Evolutionary conservation across 53 echinoderm and acorn worm species (phyloP), one percentile per base, ranked within the genome.

Genomic region (Glandiceps talaboti): DNA sequence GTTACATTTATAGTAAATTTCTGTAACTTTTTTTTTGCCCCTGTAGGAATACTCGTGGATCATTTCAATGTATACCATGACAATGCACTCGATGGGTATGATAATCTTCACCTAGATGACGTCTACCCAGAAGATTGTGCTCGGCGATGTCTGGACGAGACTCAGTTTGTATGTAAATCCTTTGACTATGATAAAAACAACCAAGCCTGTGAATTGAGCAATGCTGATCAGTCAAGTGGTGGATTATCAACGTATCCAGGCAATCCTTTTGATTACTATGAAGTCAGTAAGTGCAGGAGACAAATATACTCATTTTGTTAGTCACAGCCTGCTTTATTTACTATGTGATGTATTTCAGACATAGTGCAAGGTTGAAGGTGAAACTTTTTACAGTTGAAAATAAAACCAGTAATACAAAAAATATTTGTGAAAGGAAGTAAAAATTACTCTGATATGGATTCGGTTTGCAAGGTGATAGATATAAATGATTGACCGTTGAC

Each of bases 121-220:
- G 74, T 88, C 75, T 94, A 82, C 85, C 94, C 94, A 27, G 90
- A 94, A 64, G 91, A 91, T 33, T 94, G 94, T 30, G 94, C 94
- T n/a, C 64, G 81, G 30, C 83, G 80, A 30, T 92, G 94, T 64
- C 73, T 86, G 73, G 74, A 75, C 73, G 85, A 85, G 28, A 85
- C 86, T 0, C 73, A 79, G 1, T 88, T 93, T 30, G 81, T 77
- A 33, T 93, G 93, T 73, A 73, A 82, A n/a, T 89, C 89, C 1
- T 87, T 91, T 77, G 83, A 91, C 79, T 94, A 94, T 33, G 79
- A 91, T 80, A 80, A 85, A 32, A 74, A 74, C 0, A 79, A 74
- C 14, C 81, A 79, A 73, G 81, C 85, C 29, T 94, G 94, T 74
- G 33, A 81, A 1, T 85, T 94, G 73, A 91, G 84, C 30, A 88